A percentile compares a stretch with the other conserved stretches of the same genome.
These are phyloP conservation scores for Ylistrum balloti DNA, from an alignment of 1,140 invertebrate genomes.

Conservation along the genomic window DNA sequence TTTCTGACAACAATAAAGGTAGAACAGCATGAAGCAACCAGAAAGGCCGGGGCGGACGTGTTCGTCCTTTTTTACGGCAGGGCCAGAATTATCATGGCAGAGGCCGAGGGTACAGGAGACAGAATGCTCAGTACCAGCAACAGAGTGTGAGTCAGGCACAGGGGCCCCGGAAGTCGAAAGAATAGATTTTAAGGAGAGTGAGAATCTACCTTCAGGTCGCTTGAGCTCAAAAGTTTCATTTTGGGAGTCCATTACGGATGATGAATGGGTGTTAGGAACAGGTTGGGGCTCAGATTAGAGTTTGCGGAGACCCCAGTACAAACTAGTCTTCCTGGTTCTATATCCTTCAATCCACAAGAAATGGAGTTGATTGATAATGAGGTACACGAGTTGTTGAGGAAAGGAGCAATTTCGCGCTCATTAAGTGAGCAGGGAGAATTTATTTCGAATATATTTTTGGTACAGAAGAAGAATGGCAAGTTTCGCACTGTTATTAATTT, in stretches of 20 bases:
- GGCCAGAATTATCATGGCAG: no score
- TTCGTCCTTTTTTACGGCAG: no score
- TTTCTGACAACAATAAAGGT: no score
- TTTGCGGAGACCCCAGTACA: neutral
- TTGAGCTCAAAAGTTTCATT: neutral
- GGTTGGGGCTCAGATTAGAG: neutral
- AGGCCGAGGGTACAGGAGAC: no score
- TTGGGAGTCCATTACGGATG: neutral
- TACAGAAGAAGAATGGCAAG: constrained; percentile 50
- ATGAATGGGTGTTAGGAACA: neutral
- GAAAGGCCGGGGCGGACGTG: no score
- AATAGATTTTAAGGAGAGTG: neutral
- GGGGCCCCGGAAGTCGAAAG: no score
- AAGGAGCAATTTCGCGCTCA: constrained; percentile 46
- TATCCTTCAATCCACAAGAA: neutral
- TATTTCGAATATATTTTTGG: no score
- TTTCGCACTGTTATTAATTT: constrained; percentile 58
- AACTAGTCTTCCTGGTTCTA: neutral
- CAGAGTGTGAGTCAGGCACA: no score
- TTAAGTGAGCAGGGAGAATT: neutral
- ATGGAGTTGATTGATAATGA: constrained; percentile 42
- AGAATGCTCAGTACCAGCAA: no score
- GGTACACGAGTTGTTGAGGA: constrained; percentile 49
- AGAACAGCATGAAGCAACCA: no score
- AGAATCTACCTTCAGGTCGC: neutral